Evolutionary conservation across 2,113 vertebrate genomes (phyloP).

Genomic region (Ailurus styani): DNA sequence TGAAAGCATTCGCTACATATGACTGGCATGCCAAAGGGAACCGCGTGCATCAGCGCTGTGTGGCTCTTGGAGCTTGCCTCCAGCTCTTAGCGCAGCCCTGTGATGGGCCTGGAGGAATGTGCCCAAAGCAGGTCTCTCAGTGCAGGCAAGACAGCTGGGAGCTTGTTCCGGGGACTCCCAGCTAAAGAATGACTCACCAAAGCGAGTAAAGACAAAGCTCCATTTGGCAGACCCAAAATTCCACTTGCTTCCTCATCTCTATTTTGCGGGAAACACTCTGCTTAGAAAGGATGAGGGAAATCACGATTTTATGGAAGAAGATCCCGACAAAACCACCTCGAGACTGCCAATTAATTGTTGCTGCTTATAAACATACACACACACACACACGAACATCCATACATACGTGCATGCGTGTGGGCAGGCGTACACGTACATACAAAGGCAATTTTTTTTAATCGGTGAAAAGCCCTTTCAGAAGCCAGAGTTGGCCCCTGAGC

Average conservation of each 20-base stretch:
- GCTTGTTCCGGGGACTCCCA: not conserved
- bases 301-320: not conserved
- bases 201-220: not conserved
- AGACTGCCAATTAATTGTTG: not conserved
- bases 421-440: not conserved
- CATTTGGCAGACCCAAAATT: not conserved
- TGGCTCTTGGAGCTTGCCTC: not conserved
- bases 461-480: not conserved
- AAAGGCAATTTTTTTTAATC: not conserved
- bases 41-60: rapidly evolving
- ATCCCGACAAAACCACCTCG: not conserved
- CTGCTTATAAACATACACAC: not conserved
- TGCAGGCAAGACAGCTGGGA: not conserved
- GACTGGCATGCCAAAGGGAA: not conserved
- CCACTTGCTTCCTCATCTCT: not conserved
- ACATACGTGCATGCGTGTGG: not conserved
- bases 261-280: not conserved
- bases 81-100: not conserved
- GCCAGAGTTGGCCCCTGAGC: not conserved
- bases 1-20: not conserved
- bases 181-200: not conserved
- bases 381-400: not conserved
- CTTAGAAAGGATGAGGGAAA: not conserved
- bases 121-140: not conserved
- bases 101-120: rapidly evolving